Conservation (phyloP, 2,888 invertebrate species). For the Caenorhabditis becei region DNA sequence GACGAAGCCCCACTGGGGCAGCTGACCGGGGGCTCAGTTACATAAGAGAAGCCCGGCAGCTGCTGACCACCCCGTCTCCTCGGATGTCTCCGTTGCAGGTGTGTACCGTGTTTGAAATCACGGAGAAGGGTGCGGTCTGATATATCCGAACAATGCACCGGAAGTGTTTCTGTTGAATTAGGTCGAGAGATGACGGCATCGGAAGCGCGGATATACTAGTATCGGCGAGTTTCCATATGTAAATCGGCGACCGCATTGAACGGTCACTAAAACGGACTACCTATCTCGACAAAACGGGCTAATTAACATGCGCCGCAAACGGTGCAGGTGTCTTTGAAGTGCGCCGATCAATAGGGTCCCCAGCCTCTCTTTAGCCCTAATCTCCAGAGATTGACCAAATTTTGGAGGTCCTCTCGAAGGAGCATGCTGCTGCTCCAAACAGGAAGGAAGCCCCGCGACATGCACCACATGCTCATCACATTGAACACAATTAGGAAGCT, state of each 20-base stretch:
- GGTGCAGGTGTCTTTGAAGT: slow-evolving; percentile 54
- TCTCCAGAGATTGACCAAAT: slow-evolving; percentile 43
- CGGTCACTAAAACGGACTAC: slow-evolving; percentile 35
- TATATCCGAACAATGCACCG: slow-evolving; percentile 23
- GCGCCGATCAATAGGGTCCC: slow-evolving; percentile 27
- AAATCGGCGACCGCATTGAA: slow-evolving; percentile 25
- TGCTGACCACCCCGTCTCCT: slow-evolving; percentile 31
- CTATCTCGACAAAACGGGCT: slow-evolving; percentile 40
- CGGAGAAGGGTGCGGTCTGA: slow-evolving; percentile 18
- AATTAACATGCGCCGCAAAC: slow-evolving; percentile 48
- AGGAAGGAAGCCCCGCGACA: slow-evolving; percentile 41
- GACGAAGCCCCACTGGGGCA: slow-evolving; percentile 3
- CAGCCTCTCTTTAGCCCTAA: slow-evolving; percentile 19
- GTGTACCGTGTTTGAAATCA: slow-evolving; percentile 32
- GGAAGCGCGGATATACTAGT: slow-evolving; percentile 1
- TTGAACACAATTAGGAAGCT: slow-evolving; percentile 58
- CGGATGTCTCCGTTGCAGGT: slow-evolving; percentile 24
- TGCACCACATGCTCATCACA: slow-evolving; percentile 51
- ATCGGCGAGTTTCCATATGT: slow-evolving; percentile 14
- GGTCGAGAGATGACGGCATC: slow-evolving; percentile 9
- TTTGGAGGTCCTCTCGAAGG: slow-evolving; percentile 21
- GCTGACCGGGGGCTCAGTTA: slow-evolving; percentile 28
- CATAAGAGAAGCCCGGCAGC: slow-evolving; percentile 27
- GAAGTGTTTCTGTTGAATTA: slow-evolving; percentile 16
- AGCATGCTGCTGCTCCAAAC: slow-evolving; percentile 10